Evolutionary conservation across 2,888 invertebrate species (phyloP).

Genomic region (Meteorus cinctellus): DNA sequence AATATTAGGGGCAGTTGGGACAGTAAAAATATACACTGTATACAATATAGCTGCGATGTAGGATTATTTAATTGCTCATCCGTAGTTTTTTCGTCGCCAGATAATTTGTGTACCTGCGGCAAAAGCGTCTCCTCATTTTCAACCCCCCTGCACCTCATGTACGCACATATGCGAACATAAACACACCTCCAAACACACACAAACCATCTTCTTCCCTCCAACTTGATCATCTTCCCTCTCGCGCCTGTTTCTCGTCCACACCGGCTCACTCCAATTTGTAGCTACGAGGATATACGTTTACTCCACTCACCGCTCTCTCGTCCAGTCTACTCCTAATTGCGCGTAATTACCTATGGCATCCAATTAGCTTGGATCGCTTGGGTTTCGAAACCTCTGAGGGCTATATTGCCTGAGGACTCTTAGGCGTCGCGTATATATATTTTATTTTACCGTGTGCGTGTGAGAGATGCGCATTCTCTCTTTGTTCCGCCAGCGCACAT

Average conservation of each 20-base stretch:
- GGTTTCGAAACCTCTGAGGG: conserved; percentile 42
- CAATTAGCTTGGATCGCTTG: conserved; percentile 70
- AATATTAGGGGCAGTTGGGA: conserved; percentile 50
- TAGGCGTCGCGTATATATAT: conserved; percentile 20
- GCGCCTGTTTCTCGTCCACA: conserved; percentile 35
- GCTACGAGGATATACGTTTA: conserved; percentile 57
- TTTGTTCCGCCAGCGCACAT: background rate
- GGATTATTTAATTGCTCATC: conserved; percentile 70
- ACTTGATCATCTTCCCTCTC: conserved; percentile 40
- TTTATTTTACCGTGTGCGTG: conserved; percentile 31
- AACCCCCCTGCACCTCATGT: conserved; percentile 17
- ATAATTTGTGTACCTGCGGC: conserved; percentile 71
- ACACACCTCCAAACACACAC: conserved; percentile 13
- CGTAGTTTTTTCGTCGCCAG: conserved; percentile 61
- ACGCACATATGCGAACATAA: conserved; percentile 5
- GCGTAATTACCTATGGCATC: conserved; percentile 71
- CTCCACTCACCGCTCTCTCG: conserved; percentile 57
- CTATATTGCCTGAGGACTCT: conserved; percentile 30
- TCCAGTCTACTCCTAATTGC: conserved; percentile 70
- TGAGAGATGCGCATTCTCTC: conserved; percentile 8
- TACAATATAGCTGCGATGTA: conserved; percentile 65
- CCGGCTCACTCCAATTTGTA: conserved; percentile 61
- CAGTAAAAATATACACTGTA: conserved; percentile 45
- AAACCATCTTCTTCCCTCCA: conserved; percentile 44
- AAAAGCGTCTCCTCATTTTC: conserved; percentile 48